phyloP scores from a whole-genome alignment of 2,888 invertebrate species.

The Pandemis corylana region DNA sequence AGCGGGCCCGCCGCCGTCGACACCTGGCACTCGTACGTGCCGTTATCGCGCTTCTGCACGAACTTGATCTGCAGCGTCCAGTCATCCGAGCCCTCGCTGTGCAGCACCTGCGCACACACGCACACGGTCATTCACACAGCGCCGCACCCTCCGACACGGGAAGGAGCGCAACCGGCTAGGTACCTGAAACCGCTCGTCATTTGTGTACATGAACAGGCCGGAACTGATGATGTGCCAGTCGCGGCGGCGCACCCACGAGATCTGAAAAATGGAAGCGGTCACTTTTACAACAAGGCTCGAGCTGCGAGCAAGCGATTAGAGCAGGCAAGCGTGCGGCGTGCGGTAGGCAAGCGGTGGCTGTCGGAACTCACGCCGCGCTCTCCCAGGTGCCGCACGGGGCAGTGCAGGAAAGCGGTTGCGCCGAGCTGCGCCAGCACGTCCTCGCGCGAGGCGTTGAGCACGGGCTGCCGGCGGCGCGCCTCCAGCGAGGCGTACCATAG shows the following conservation, averaged over 20 bases:
- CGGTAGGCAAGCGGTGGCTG: not conserved
- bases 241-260: conserved; percentile 95
- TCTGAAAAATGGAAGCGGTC: conserved; percentile 81
- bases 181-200: conserved; percentile 92
- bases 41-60: conserved; percentile 95
- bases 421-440: conserved; percentile 92
- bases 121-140: not conserved
- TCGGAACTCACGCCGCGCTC: conserved; percentile 87
- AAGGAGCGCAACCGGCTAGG: not conserved
- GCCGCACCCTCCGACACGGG: not conserved
- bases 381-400: conserved; percentile 90
- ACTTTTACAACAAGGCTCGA: not conserved
- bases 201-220: conserved; percentile 95
- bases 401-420: conserved; percentile 91
- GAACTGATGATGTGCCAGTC: conserved; percentile 98
- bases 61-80: conserved; percentile 97
- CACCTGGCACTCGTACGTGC: conserved; percentile 97
- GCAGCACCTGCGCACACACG: conserved; percentile 84
- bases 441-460: conserved; percentile 90
- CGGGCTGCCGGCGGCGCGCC: conserved; percentile 73
- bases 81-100: conserved; percentile 94
- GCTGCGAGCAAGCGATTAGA: not conserved
- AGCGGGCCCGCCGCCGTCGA: conserved; percentile 92
- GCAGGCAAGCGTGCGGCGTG: not conserved
- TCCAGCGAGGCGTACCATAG: conserved; percentile 85